These are phyloP conservation scores for Volucella bombylans DNA, from an alignment of 2,888 invertebrate genomes.

Conservation along the genomic window DNA sequence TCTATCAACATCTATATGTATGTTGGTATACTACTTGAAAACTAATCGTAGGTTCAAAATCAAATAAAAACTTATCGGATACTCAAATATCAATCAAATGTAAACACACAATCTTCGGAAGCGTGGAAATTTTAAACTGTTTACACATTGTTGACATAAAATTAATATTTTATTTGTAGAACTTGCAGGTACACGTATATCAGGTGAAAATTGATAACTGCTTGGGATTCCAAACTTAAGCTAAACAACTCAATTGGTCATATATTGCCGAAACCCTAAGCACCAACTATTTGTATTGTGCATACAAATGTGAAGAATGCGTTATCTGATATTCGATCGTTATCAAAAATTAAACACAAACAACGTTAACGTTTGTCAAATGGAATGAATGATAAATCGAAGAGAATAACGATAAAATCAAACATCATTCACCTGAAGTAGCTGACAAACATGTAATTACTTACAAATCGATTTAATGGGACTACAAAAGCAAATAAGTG, in stretches of 20 bases:
- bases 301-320: neutral
- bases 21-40: too few species aligned
- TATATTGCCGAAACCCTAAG: neutral
- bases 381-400: conserved; percentile 6
- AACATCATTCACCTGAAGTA: conserved; percentile 38
- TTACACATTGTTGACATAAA: too few species aligned
- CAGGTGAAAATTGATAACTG: too few species aligned
- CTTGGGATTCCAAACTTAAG: neutral
- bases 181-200: too few species aligned
- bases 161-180: too few species aligned
- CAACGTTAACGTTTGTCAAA: conserved; percentile 7
- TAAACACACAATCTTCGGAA: too few species aligned
- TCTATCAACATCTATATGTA: too few species aligned
- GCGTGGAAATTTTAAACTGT: too few species aligned
- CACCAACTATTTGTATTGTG: neutral
- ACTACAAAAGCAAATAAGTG: too few species aligned
- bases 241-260: conserved; percentile 1
- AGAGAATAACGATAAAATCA: neutral
- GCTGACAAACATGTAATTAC: conserved; percentile 47
- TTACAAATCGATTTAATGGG: conserved; percentile 9
- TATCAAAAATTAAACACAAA: conserved; percentile 19
- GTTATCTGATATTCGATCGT: conserved; percentile 18
- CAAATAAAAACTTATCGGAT: too few species aligned
- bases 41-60: too few species aligned
- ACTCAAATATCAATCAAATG: too few species aligned